phyloP scores from a whole-genome alignment of 2,797 vertebrate genomes.

The Leptatherina wallacei region DNA sequence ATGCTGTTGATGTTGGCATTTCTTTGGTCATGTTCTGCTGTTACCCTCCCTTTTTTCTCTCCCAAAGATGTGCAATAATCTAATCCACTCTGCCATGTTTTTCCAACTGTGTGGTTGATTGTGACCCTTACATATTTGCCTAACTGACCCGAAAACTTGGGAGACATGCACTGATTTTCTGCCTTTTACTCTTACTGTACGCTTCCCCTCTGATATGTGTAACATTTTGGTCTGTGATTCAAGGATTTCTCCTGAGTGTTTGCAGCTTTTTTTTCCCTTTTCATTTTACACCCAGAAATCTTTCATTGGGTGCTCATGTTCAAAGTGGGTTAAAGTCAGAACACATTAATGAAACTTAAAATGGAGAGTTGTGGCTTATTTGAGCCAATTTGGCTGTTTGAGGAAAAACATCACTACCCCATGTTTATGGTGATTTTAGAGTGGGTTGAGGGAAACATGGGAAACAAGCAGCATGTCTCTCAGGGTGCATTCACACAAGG shows the following conservation, averaged over 20 bases:
- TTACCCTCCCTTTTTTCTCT: conserved; percentile 54
- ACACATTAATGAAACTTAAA: conserved; percentile 21
- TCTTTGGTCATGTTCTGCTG: conserved; percentile 68
- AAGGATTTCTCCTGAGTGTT: conserved; percentile 36
- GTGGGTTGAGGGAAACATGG: conserved; percentile 25
- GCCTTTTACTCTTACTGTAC: conserved; percentile 54
- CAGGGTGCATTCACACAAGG: conserved; percentile 2
- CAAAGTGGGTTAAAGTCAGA: conserved; percentile 30
- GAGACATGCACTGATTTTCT: conserved; percentile 54
- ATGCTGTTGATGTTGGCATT: conserved; percentile 71
- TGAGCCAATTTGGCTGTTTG: conserved; percentile 32
- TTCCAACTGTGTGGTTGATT: conserved; percentile 60
- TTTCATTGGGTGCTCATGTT: conserved; percentile 40
- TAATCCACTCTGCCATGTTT: conserved; percentile 58
- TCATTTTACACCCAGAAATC: conserved; percentile 12
- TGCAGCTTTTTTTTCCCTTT: conserved; percentile 10
- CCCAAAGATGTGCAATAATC: conserved; percentile 59
- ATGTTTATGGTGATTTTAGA: conserved; percentile 54
- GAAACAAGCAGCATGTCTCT: conserved; percentile 24
- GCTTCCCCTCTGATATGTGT: conserved; percentile 39
- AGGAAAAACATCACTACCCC: conserved; percentile 32
- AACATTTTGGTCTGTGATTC: conserved; percentile 35
- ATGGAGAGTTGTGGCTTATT: conserved; percentile 47
- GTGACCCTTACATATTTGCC: conserved; percentile 46
- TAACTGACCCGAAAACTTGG: conserved; percentile 25